Conservation (phyloP, 2,797 vertebrate species). For the Streptopelia turtur region DNA sequence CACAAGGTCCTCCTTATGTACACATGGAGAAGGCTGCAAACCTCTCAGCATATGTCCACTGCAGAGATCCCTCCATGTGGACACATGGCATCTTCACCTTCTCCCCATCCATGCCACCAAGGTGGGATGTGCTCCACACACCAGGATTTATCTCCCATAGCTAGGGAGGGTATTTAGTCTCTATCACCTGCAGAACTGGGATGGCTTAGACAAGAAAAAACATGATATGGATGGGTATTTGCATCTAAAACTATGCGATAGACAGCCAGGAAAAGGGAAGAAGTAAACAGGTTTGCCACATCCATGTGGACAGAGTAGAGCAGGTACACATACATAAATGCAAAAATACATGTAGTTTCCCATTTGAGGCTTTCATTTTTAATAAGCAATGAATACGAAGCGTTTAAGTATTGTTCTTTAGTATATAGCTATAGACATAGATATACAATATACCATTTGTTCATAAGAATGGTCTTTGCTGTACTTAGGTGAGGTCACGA, state of each 20-base stretch:
- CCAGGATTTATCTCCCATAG: not conserved
- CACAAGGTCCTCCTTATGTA: not conserved
- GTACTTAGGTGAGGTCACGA: not conserved
- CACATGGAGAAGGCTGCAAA: not conserved
- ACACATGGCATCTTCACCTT: not conserved
- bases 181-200: not conserved
- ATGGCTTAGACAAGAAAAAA: not conserved
- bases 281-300: not conserved
- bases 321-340: not conserved
- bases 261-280: not conserved
- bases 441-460: too few relatives aligned
- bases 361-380: not conserved
- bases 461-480: not conserved
- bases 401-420: not conserved
- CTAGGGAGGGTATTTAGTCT: not conserved
- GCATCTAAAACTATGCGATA: not conserved
- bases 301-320: not conserved
- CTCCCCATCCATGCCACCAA: not conserved
- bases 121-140: rapidly evolving
- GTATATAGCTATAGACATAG: too few relatives aligned
- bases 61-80: not conserved
- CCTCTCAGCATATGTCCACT: not conserved
- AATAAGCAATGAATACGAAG: not conserved
- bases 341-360: not conserved
- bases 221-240: not conserved